Evolutionary conservation across 2,888 invertebrate genomes (phyloP).

Genomic region (Spilarctia lutea): DNA sequence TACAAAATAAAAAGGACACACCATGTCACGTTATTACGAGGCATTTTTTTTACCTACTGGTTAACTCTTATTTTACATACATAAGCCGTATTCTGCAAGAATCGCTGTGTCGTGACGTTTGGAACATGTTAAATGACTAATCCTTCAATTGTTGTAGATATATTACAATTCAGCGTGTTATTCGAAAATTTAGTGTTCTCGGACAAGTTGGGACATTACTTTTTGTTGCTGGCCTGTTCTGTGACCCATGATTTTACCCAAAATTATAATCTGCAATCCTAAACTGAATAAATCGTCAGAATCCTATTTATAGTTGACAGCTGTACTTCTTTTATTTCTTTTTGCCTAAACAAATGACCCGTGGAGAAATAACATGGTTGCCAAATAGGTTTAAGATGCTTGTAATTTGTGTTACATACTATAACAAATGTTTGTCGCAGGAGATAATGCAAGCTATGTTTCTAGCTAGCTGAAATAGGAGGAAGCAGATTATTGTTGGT

Average conservation of each 20-base stretch:
- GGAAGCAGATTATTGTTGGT: neutral
- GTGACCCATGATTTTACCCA: neutral
- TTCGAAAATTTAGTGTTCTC: neutral
- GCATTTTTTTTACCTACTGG: too few relatives aligned
- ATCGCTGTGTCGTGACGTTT: neutral
- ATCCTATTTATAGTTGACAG: neutral
- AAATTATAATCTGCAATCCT: neutral
- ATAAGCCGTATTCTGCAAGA: neutral
- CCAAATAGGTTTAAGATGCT: slow-evolving; percentile 21
- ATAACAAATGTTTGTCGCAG: slow-evolving; percentile 10
- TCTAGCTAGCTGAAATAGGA: neutral
- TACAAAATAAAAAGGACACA: neutral
- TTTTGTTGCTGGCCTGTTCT: neutral
- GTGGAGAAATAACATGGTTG: slow-evolving; percentile 12
- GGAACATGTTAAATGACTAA: neutral
- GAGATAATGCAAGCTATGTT: neutral
- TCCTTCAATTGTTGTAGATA: neutral
- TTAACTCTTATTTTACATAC: neutral
- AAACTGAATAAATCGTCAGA: neutral
- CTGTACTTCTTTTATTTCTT: slow-evolving; percentile 11
- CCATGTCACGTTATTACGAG: neutral
- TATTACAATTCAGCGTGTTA: neutral
- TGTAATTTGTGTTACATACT: slow-evolving; percentile 12
- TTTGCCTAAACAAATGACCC: slow-evolving; percentile 10
- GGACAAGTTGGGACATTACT: neutral